Evolutionary conservation across 2,797 vertebrate genomes (phyloP), one percentile per base, ranked within the genome.

Genomic region (Spondyliosoma cantharus): DNA sequence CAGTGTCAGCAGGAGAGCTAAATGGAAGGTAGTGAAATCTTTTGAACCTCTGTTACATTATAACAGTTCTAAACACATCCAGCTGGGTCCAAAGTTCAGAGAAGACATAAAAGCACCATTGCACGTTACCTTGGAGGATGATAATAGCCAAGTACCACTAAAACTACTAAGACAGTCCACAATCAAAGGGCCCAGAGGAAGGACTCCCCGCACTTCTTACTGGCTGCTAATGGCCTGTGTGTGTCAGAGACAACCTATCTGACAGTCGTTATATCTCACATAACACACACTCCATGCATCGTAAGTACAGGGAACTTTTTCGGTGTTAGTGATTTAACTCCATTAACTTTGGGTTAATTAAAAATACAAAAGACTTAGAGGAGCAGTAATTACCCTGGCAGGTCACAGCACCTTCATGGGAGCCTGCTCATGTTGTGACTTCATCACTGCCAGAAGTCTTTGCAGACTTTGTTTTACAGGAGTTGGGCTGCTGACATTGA

Each of bases 1-100:
- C 94, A 95, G 91, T 94, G 94, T 95, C 93, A 88, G 92, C 95
- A 93, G 94, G 95, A 95, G 93, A 94, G 93, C 94, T 95, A 95
- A 96, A 96, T 94, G 94, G 94, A 96, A 95, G 94, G 92, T 92
- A 94, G 91, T 93, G 93, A 95, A 95, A 92, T 95, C 94, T 95
- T 96, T 95, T 95, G 94, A 96, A 95, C 94, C 95, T 95, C 91
- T 91, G 93, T 94, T 96, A 95, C 90, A 94, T 94, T 96, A 96
- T 95, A 96, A 95, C 94, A 91, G 87, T 92, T 94, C 93, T 96
- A 96, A 96, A 95, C 94, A 95, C 94, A 96, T 95, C 93, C 95
- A 96, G 93, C 94, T 96, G 94, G 90, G 93, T 94, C 93, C 93
- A 95, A 95, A 96, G 94, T 95, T 96, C 91, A 95, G 87, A 89